Evolutionary conservation across 2,113 vertebrate species (phyloP), one percentile per base, ranked within the genome.

Genomic region (Crotalus helleri): DNA sequence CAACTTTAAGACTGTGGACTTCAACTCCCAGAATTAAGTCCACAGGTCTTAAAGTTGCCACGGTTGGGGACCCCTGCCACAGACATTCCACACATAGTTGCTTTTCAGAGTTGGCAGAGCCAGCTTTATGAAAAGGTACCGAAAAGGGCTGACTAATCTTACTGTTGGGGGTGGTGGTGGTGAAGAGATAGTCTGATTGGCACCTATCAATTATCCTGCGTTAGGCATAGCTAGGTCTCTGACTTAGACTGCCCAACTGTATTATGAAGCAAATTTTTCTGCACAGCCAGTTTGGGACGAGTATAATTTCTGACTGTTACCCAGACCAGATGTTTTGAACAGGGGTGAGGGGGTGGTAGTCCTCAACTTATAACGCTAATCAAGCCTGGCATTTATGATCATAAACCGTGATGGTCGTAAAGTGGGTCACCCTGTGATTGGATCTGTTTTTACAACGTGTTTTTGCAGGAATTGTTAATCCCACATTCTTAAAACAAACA

Each of bases 141-240:
- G 12, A 85, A 91, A n/a, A 19, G 3, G 86, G 92, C 89, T 91
- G 92, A 29, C 94, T 69, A 87, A 2, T 69, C 92, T 95, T 95
- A 92, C 12, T 88, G 0, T 9, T 39, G 44, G 21, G 95, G 0
- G 4, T 46, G 44, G 94, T 85, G 93, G 95, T 93, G 94, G 94
- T 96, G 92, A 94, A 90, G 10, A 93, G 96, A 39, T 95, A 95
- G 97, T 92, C 94, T 94, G 44, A n/a, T 90, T 96, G 95, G 96
- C 95, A 58, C 54, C 2, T 0, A 0, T 24, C 96, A 95, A 94
- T 59, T 29, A 0, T 0, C 74, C 92, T 49, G 55, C 90, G 44
- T 55, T 93, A 95, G 93, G 55, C 92, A 58, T 87, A 87, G 93
- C 33, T 57, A 59, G 55, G 91, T 13, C 58, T 55, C 93, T 86